phyloP scores from a whole-genome alignment of 2,797 vertebrate genomes.

The Falco biarmicus region DNA sequence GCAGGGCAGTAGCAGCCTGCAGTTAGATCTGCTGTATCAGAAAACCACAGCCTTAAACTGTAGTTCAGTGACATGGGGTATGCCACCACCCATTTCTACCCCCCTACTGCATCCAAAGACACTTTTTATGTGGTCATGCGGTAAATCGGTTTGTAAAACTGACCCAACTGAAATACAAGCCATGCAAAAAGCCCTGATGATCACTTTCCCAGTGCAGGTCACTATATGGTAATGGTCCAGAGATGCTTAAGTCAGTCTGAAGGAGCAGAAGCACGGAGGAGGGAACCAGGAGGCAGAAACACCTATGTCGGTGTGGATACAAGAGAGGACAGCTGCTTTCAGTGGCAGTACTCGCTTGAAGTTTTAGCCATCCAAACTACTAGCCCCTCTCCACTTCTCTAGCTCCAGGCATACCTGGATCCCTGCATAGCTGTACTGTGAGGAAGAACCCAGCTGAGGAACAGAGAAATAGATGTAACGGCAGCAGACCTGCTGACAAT shows the following conservation, averaged over 20 bases:
- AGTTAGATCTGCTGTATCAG: background rate
- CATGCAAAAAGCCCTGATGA: background rate
- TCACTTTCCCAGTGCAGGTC: background rate
- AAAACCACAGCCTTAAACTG: background rate
- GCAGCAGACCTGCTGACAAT: background rate
- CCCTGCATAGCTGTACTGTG: background rate
- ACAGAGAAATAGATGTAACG: background rate
- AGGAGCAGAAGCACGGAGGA: background rate
- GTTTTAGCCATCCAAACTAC: background rate
- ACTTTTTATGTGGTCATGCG: background rate
- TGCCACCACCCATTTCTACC: background rate
- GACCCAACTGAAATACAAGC: constrained; percentile 19
- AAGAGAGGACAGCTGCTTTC: background rate
- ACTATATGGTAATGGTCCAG: background rate
- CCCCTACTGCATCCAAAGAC: background rate
- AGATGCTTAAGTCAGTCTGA: background rate
- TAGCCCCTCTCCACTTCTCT: background rate
- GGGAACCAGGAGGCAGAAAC: background rate
- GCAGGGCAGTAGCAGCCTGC: background rate
- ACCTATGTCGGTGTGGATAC: background rate
- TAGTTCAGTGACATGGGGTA: background rate
- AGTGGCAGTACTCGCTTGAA: background rate
- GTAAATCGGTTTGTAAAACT: background rate
- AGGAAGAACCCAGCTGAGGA: background rate
- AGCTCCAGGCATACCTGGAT: background rate